Evolutionary conservation across 2,797 vertebrate species (phyloP).

Genomic region (Cynopterus sphinx): DNA sequence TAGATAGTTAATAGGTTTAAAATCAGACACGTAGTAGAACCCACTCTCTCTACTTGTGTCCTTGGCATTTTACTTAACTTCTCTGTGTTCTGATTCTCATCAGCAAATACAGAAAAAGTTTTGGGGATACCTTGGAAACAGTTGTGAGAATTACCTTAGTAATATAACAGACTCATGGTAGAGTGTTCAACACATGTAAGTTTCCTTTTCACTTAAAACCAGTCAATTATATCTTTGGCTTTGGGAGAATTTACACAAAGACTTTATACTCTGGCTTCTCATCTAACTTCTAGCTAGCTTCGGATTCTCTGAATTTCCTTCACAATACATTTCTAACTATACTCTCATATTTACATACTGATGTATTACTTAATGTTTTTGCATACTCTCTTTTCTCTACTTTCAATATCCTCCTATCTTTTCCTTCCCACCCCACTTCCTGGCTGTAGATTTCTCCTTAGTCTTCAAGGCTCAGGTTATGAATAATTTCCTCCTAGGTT

Average conservation of each 20-base stretch:
- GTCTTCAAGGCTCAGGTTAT: background rate
- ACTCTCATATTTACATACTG: background rate
- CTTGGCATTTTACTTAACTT: background rate
- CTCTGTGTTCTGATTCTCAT: background rate
- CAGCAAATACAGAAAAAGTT: background rate
- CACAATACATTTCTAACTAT: background rate
- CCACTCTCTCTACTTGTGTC: background rate
- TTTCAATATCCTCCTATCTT: background rate
- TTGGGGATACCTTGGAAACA: background rate
- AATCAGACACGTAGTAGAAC: background rate
- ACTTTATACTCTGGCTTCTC: background rate
- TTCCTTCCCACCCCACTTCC: background rate
- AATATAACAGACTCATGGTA: background rate
- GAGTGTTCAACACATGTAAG: background rate
- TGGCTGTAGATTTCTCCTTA: background rate
- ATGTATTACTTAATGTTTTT: background rate
- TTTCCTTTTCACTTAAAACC: conserved; percentile 17
- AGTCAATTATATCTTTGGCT: background rate
- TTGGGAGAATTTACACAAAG: background rate
- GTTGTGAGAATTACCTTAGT: background rate
- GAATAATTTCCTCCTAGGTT: background rate
- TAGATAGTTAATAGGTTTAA: background rate
- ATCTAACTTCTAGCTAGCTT: background rate
- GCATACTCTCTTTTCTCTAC: background rate
- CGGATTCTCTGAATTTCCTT: background rate